phyloP scores from a whole-genome alignment of 1,140 invertebrate species.

The Drosophila takahashii region DNA sequence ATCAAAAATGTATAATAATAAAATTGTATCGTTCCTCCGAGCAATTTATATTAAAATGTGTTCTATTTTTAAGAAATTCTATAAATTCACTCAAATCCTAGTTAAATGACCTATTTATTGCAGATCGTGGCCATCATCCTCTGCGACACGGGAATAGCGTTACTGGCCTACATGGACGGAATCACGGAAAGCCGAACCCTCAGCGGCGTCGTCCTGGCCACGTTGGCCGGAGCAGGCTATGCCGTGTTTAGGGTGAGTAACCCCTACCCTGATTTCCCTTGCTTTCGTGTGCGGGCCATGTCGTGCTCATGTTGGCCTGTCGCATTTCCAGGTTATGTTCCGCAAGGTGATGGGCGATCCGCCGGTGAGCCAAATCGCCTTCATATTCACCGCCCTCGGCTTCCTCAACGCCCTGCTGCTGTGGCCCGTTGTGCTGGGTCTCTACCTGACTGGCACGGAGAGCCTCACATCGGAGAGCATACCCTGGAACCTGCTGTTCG shows the following conservation, averaged over 20 bases:
- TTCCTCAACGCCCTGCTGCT: conserved; percentile 92
- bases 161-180: conserved; percentile 98
- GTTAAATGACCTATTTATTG: not conserved
- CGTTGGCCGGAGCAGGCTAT: conserved; percentile 94
- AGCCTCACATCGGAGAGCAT: conserved; percentile 90
- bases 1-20: too few relatives aligned
- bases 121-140: conserved; percentile 98
- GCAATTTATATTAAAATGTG: too few relatives aligned
- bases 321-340: conserved; percentile 90
- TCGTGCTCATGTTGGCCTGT: conserved; percentile 50
- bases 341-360: conserved; percentile 96
- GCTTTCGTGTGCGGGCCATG: conserved; percentile 38
- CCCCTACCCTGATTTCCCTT: not conserved
- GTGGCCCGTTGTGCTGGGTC: conserved; percentile 93
- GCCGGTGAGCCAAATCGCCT: conserved; percentile 93
- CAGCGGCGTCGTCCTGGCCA: conserved; percentile 95
- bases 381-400: conserved; percentile 95
- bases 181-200: conserved; percentile 95
- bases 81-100: not conserved
- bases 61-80: too few relatives aligned
- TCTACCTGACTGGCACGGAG: conserved; percentile 94
- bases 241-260: conserved; percentile 95
- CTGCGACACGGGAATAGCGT: conserved; percentile 96
- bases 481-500: conserved; percentile 92
- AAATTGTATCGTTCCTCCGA: too few relatives aligned